A percentile compares a stretch with the other conserved stretches of the same genome.
Conservation (phyloP, 2,113 vertebrate genomes). For the Perccottus glenii region DNA sequence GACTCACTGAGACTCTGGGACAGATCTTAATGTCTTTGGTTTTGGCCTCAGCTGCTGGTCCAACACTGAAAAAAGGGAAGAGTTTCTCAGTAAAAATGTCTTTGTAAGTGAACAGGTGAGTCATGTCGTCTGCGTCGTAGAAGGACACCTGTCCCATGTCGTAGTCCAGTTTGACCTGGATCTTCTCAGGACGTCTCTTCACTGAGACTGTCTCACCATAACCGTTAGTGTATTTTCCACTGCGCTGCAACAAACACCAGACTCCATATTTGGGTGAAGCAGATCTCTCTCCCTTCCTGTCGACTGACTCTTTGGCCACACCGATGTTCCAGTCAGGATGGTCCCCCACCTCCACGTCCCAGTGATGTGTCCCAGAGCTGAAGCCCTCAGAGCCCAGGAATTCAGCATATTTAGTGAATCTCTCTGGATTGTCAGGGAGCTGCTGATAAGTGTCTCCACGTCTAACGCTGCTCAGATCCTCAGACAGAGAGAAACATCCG, state of each 20-base stretch:
- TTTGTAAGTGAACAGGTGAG: constrained; percentile 35
- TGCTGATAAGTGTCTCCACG: not conserved
- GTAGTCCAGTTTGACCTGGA: too few relatives aligned
- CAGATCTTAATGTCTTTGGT: constrained; percentile 19
- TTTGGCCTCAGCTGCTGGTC: not conserved
- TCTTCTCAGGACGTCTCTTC: constrained; percentile 5
- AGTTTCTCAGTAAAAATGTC: constrained; percentile 47
- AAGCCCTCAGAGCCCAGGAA: constrained; percentile 27
- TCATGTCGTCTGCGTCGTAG: constrained; percentile 34
- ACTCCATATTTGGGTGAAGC: constrained; percentile 14
- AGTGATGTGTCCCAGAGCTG: constrained; percentile 35
- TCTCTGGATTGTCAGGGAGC: constrained; percentile 51
- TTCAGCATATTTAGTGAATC: constrained; percentile 9
- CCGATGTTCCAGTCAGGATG: constrained; percentile 30
- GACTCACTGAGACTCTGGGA: too few relatives aligned
- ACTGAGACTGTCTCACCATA: too few relatives aligned
- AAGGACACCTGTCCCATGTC: constrained; percentile 13
- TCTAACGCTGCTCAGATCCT: constrained; percentile 38
- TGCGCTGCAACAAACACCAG: constrained; percentile 2
- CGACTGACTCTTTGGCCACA: constrained; percentile 36
- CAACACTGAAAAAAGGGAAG: constrained; percentile 14
- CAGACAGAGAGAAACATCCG: constrained; percentile 20
- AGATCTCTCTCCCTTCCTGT: not conserved
- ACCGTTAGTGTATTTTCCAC: too few relatives aligned
- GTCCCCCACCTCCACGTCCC: constrained; percentile 50